These are phyloP conservation scores for Listrodromus nycthemerus DNA, from an alignment of 2,888 invertebrate species.

Conservation along the genomic window DNA sequence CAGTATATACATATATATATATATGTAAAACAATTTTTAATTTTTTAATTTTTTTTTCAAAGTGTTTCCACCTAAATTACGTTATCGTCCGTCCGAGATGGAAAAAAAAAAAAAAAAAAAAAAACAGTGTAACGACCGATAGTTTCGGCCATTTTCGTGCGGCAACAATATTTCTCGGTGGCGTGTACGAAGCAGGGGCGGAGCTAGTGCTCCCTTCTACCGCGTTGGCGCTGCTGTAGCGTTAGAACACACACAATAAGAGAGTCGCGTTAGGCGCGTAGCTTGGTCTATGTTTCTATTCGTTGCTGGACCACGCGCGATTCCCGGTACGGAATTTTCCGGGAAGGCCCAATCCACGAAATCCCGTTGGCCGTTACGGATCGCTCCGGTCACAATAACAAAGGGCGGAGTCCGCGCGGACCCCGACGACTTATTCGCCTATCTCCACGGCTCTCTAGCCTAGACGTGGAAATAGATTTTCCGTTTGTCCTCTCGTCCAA, in stretches of 20 bases:
- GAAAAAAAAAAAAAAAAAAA: background rate
- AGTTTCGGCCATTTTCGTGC: background rate
- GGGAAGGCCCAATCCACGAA: slow-evolving; percentile 47
- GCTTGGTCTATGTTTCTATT: slow-evolving; percentile 32
- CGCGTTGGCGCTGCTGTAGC: background rate
- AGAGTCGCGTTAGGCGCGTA: background rate
- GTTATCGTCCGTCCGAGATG: background rate
- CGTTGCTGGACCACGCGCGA: background rate
- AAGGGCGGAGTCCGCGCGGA: slow-evolving; percentile 56
- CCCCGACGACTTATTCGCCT: slow-evolving; percentile 9
- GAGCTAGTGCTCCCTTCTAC: slow-evolving; percentile 39
- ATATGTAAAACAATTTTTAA: background rate
- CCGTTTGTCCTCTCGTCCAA: slow-evolving; percentile 37
- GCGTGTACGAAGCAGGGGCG: slow-evolving; percentile 30
- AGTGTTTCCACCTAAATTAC: no score
- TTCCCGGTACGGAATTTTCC: slow-evolving; percentile 45
- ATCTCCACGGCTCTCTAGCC: background rate
- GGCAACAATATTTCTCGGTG: slow-evolving; percentile 6
- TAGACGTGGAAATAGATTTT: slow-evolving; percentile 53
- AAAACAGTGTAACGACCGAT: background rate
- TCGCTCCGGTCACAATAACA: slow-evolving; percentile 45
- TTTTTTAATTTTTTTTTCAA: background rate
- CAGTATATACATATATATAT: no score
- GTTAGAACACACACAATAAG: slow-evolving; percentile 23
- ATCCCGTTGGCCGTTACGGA: slow-evolving; percentile 3